These are phyloP conservation scores for Cancer borealis DNA, from an alignment of 2,888 invertebrate genomes.

Conservation along the genomic window DNA sequence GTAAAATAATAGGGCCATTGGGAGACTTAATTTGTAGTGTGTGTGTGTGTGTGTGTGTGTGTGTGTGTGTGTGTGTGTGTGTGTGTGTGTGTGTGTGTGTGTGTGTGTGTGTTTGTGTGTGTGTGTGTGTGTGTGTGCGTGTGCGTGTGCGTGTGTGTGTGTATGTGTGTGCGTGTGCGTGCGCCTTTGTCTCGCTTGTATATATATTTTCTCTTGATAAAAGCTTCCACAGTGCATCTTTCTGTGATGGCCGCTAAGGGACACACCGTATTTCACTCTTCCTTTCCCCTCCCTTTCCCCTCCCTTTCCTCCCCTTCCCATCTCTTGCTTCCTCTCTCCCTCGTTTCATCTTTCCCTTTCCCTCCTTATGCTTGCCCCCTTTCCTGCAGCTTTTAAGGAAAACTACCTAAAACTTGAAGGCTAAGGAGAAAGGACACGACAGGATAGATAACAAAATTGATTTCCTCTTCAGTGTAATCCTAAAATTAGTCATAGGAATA, in stretches of 20 bases:
- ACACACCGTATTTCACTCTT: background rate
- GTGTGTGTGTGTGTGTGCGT: conserved; percentile 11
- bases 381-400: background rate
- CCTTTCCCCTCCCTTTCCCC: background rate
- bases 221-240: background rate
- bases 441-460: background rate
- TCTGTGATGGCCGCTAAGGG: background rate
- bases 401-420: background rate
- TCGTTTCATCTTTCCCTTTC: background rate
- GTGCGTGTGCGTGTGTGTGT: background rate
- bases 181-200: background rate
- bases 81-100: conserved; percentile 32
- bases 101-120: conserved; percentile 19
- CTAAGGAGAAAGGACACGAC: background rate
- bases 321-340: background rate
- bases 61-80: conserved; percentile 15
- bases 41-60: conserved; percentile 32
- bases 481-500: background rate
- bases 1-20: background rate
- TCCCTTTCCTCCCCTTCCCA: background rate
- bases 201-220: background rate
- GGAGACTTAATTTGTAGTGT: conserved; percentile 13
- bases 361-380: background rate
- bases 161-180: background rate
- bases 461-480: background rate